Evolutionary conservation across 2,888 invertebrate genomes (phyloP), one percentile per base, ranked within the genome.

Genomic region (Leucophenga maculata): DNA sequence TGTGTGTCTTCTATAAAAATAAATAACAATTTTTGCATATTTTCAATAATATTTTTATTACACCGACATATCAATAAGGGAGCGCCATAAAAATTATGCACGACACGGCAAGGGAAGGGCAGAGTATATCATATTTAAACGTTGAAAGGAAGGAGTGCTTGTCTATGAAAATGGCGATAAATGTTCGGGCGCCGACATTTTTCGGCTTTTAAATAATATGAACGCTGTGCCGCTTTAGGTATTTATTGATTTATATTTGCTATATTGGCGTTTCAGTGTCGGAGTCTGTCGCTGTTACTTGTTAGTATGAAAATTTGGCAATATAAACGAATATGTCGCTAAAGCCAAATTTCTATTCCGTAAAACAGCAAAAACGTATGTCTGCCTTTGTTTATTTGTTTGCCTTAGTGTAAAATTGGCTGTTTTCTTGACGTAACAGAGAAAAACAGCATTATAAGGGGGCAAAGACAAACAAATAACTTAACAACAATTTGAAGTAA

Each of bases 1-100:
- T n/a, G n/a, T n/a, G n/a, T 55, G 20, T 14, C 26, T 31, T 26
- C 22, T n/a, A 26, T 26, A 57, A 31, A 57, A 57, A 57, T 65
- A 65, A 50, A 52, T 65, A 52, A 32, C 52, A 65, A 64, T 64
- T 52, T 65, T 52, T 65, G 65, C 65, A 65, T 65, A 52, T 65
- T 32, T 65, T 65, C 52, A 52, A 54, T 54, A 65, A 65, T 52
- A 52, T 65, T 50, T 65, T 65, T 64, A 64, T 64, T 64, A 64
- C 62, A 8, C 16, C 48, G 22, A 48, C 46, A 64, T 64, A 64
- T 22, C 62, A 64, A 64, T 64, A 64, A 46, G 20, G 32, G 20
- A 60, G 14, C 46, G 13, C 62, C 62, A 64, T 64, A 46, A 57
- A 64, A 64, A 64, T 60, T 60, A 39, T 60, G 16, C 32, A 39